Conservation (phyloP, 1,140 invertebrate species). For the Triops cancriformis region DNA sequence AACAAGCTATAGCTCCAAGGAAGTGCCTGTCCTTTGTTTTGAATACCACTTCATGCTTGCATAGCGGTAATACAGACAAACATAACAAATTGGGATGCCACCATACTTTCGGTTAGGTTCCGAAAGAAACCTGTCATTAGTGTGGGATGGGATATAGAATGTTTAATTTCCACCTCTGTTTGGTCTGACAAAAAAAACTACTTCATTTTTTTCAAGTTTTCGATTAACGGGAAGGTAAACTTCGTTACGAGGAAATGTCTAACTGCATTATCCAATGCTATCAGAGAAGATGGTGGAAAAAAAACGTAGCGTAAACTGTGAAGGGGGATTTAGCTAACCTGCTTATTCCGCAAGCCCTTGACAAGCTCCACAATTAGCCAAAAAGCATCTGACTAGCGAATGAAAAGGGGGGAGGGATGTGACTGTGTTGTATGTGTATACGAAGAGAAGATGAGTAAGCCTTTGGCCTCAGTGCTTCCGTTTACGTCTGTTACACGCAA, state of each 20-base stretch:
- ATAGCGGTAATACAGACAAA: constrained; percentile 8
- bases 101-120: not conserved
- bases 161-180: not conserved
- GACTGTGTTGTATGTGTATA: not conserved
- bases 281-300: not conserved
- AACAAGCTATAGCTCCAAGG: not conserved
- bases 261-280: not conserved
- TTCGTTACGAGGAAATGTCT: not conserved
- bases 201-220: not conserved
- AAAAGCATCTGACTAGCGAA: constrained; percentile 6
- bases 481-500: constrained; percentile 6
- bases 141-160: not conserved
- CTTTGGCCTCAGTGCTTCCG: not conserved
- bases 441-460: not conserved
- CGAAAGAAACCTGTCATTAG: constrained; percentile 13
- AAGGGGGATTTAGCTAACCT: not conserved
- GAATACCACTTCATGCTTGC: not conserved
- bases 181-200: not conserved
- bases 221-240: not conserved
- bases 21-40: not conserved
- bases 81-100: not conserved
- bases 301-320: constrained; percentile 1
- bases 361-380: constrained; percentile 10
- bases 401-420: constrained; percentile 1
- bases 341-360: not conserved